A percentile compares a stretch with the other conserved stretches of the same genome.
phyloP scores from a whole-genome alignment of 2,888 invertebrate species.

The Pollenia amentaria region DNA sequence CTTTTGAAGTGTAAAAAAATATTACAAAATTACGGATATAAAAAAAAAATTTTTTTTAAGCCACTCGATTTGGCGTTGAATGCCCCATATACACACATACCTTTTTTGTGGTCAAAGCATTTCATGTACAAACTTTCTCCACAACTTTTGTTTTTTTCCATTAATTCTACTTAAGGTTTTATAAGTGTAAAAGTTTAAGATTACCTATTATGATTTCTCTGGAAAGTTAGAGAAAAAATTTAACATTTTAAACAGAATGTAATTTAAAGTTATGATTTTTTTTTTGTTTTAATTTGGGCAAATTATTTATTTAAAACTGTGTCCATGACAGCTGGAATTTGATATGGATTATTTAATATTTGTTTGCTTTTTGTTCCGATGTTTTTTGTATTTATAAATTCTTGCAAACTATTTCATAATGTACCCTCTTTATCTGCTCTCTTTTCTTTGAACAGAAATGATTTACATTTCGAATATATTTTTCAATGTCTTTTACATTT shows the following conservation, averaged over 20 bases:
- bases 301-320: not conserved
- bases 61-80: no score
- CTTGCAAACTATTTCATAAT: not conserved
- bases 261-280: not conserved
- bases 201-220: not conserved
- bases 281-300: not conserved
- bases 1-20: no score
- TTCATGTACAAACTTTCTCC: no score
- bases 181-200: not conserved
- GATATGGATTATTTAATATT: not conserved
- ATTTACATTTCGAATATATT: not conserved
- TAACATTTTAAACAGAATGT: not conserved
- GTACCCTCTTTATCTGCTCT: not conserved
- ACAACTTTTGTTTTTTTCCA: no score
- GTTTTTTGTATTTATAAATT: not conserved
- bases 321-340: conserved; percentile 2
- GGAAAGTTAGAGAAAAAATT: not conserved
- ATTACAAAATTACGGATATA: no score
- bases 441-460: not conserved
- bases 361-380: not conserved
- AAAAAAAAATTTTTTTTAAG: no score
- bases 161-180: not conserved
- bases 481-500: not conserved
- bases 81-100: no score
- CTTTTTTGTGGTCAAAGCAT: no score